Percentiles rank a stretch among this genome's conserved stretches.
Evolutionary conservation across 2,797 vertebrate species (phyloP).

Genomic region (Ceyx erithaca): DNA sequence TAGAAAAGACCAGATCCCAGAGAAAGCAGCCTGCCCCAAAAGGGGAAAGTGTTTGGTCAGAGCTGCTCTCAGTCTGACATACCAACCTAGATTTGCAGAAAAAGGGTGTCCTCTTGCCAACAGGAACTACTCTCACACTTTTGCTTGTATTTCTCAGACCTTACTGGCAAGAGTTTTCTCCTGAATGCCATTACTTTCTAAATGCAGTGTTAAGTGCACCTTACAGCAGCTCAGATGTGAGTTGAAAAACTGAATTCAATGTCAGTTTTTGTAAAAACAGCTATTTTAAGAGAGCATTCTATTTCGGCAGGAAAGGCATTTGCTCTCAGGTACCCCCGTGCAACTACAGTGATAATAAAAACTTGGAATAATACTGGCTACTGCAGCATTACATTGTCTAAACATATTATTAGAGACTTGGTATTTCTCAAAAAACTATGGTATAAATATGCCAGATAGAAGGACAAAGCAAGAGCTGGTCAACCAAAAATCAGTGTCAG

Average conservation of each 20-base stretch:
- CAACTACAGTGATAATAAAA: background rate
- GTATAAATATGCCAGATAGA: background rate
- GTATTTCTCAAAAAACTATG: conserved; percentile 14
- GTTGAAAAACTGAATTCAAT: background rate
- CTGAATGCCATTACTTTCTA: background rate
- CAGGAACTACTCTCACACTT: background rate
- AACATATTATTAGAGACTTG: background rate
- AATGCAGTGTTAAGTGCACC: background rate
- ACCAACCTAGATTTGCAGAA: background rate
- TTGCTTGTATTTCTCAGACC: background rate
- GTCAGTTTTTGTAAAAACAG: background rate
- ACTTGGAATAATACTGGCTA: background rate
- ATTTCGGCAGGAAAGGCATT: background rate
- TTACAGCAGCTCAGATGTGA: background rate
- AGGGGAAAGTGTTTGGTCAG: background rate
- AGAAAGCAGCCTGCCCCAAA: background rate
- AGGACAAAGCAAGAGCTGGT: conserved; percentile 2
- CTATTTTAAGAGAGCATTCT: background rate
- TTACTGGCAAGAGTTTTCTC: background rate
- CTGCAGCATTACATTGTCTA: background rate
- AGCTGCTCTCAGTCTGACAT: background rate
- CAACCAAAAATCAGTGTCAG: conserved; percentile 1
- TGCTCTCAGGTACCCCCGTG: background rate
- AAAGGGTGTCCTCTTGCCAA: background rate
- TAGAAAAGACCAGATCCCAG: background rate